Base-by-base conservation (phyloP, 2,888 invertebrate genomes). In the Ferrisia virgata region DNA sequence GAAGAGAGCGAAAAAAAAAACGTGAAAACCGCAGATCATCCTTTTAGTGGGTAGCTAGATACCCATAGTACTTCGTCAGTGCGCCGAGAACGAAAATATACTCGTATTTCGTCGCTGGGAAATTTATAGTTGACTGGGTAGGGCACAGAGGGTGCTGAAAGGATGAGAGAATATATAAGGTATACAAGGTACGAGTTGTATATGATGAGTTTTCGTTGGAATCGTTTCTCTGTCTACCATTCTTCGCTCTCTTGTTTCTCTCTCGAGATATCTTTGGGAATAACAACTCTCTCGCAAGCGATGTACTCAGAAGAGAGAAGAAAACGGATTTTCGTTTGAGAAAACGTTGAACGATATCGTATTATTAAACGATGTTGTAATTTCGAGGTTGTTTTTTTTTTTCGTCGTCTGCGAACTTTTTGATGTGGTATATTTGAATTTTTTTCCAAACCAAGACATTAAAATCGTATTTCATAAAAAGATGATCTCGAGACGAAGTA, bases 31-130 rank as follows among this genome's bases (percentile, higher is more conserved):
- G 64, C 64, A 31, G 53, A 53, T 53, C 53, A 64, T 64, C 25
- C 64, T 25, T 64, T 64, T 64, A 64, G n/a, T n/a, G n/a, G n/a
- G n/a, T n/a, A n/a, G n/a, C n/a, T n/a, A n/a, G n/a, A n/a, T n/a
- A n/a, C n/a, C n/a, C n/a, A n/a, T n/a, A n/a, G 28, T 64, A 64
- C 64, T 64, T 64, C 64, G 64, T 64, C 64, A 64, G 28, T 64
- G 25, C 18, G 64, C 28, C 64, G 64, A 15, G 64, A 64, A 64
- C n/a, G n/a, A n/a, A n/a, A n/a, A n/a, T n/a, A n/a, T n/a, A n/a
- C n/a, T n/a, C n/a, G n/a, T 64, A 64, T 64, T 64, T 64, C 28
- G 53, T 53, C 53, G 53, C 22, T n/a, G 22, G 53, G 22, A 36
- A 53, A 53, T 53, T 53, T 53, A 53, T 53, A 53, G 36, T 8